Evolutionary conservation across 2,888 invertebrate species (phyloP).

Genomic region (Cerceris ruficornis): DNA sequence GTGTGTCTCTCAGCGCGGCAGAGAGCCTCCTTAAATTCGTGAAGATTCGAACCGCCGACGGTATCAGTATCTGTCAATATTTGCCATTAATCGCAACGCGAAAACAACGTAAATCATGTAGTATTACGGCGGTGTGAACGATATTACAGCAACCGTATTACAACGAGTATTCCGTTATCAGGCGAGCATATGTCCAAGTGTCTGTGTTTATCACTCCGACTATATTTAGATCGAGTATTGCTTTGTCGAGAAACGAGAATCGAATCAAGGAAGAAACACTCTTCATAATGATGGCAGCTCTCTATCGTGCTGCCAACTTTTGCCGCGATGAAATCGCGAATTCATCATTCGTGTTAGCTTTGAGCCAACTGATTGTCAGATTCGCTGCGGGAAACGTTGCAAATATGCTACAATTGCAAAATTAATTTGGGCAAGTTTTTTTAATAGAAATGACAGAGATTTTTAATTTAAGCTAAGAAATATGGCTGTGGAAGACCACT

Average conservation of each 20-base stretch:
- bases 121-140: conserved; percentile 59
- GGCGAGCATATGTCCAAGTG: conserved; percentile 60
- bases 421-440: no score
- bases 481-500: no score
- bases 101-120: conserved; percentile 58
- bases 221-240: conserved; percentile 58
- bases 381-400: not conserved
- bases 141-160: conserved; percentile 63
- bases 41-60: conserved; percentile 17
- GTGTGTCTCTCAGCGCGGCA: no score
- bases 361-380: not conserved
- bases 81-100: conserved; percentile 47
- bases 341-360: not conserved
- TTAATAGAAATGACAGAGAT: no score
- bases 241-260: conserved; percentile 56
- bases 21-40: conserved; percentile 22
- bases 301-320: not conserved
- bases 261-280: conserved; percentile 51
- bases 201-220: conserved; percentile 59
- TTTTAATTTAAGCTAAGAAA: no score
- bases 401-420: not conserved
- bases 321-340: not conserved
- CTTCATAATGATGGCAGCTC: not conserved
- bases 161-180: conserved; percentile 58
- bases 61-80: conserved; percentile 45